A percentile compares a stretch with the other conserved stretches of the same genome.
Conservation (phyloP, 2,888 invertebrate species). For the Tetragnatha montana region DNA sequence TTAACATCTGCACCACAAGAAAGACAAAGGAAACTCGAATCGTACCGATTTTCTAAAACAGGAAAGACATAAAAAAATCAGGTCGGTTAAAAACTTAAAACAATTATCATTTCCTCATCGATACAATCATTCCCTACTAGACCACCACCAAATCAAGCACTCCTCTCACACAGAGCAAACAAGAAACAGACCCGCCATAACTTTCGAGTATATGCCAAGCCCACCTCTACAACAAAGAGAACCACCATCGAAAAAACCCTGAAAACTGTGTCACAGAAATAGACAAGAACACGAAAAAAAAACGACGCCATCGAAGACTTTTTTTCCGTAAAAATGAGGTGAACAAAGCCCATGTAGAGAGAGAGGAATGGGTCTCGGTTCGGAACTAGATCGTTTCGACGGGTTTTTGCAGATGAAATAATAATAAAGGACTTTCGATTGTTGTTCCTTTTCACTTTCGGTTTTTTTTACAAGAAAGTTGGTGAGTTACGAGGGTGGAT, state of each 20-base stretch:
- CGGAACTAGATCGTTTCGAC: background rate
- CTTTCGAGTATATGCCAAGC: background rate
- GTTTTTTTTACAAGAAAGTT: background rate
- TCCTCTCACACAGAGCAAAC: background rate
- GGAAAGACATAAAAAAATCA: too few species aligned
- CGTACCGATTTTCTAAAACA: too few species aligned
- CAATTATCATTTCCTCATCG: too few species aligned
- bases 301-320: background rate
- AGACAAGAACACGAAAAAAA: background rate
- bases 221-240: background rate
- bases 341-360: background rate
- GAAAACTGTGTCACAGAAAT: slow-evolving; percentile 9
- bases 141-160: background rate
- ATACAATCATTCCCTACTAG: background rate
- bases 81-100: too few species aligned
- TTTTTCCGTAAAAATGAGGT: slow-evolving; percentile 2
- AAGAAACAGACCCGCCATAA: background rate
- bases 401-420: background rate
- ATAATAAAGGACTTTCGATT: background rate
- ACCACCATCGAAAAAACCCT: background rate
- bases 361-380: background rate
- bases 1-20: too few species aligned
- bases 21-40: too few species aligned
- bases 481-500: too few species aligned
- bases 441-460: background rate